These are phyloP conservation scores for Anodontia alba DNA, from an alignment of 2,888 invertebrate genomes.

Conservation along the genomic window DNA sequence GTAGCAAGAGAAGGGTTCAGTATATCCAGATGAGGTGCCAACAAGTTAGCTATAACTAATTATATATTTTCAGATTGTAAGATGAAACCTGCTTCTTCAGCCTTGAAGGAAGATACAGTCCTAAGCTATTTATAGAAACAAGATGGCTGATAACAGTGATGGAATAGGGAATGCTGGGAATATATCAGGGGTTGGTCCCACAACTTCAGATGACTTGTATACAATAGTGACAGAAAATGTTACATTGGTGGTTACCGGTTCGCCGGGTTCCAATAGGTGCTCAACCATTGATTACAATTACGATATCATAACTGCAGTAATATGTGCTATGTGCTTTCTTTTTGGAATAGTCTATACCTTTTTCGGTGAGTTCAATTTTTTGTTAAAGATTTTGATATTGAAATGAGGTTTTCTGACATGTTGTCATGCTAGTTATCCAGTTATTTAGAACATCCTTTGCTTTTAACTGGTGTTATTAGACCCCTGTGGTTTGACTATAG, in stretches of 20 bases:
- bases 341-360: conserved; percentile 94
- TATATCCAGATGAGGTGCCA: no score
- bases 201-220: conserved; percentile 35
- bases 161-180: not conserved
- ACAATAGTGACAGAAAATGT: conserved; percentile 30
- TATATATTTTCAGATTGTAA: not conserved
- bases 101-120: not conserved
- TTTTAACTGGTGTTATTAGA: no score
- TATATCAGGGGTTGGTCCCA: conserved; percentile 6
- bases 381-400: no score
- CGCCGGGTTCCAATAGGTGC: conserved; percentile 41
- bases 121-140: not conserved
- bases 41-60: no score
- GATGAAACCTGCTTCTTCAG: conserved; percentile 2
- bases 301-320: conserved; percentile 88
- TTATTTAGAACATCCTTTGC: no score
- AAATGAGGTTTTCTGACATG: no score
- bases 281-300: conserved; percentile 85
- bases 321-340: conserved; percentile 90
- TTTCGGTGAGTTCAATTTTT: conserved; percentile 89
- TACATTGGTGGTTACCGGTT: conserved; percentile 5
- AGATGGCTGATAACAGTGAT: conserved; percentile 6
- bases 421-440: no score
- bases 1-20: no score
- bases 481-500: no score